Evolutionary conservation across 2,888 invertebrate genomes (phyloP), one percentile per base, ranked within the genome.

Genomic region (Isotomurus palustris): DNA sequence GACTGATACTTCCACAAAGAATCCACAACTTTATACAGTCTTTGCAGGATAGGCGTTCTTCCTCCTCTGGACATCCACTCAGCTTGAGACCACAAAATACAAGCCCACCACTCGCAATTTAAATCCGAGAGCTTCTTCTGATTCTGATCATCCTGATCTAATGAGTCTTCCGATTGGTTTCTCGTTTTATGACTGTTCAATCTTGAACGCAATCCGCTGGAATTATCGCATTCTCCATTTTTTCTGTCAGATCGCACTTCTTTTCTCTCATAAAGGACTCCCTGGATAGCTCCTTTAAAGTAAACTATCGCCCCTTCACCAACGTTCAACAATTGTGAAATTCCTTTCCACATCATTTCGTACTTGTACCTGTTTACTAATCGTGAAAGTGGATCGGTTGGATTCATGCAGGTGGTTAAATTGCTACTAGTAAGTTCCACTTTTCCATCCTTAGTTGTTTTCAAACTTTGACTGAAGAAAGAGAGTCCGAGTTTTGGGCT

Each of bases 31-130:
- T 59, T 62, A 48, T 63, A 66, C 14, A 70, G 57, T 27, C 66
- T 55, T 47, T 68, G 63, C 43, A 68, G 32, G 24, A 65, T 49
- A 10, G 63, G 63, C n/a, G 41, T 43, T 5, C 64, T 58, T 5
- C 62, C 57, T 14, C 61, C 60, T 60, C 66, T 52, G 17, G 52
- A 47, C 10, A 68, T 50, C 66, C 67, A 67, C 52, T 70, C 70
- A 10, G 64, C 60, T 53, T 70, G 67, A 22, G 66, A 56, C 70
- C 70, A 70, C 2, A 70, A 43, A 14, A 70, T 43, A 27, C 64
- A 63, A 14, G 66, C 61, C 68, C 68, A 70, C 64, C 66, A 70
- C 56, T 70, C 68, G 53, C 60, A 45, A 53, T 40, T 19, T 54
- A 49, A 47, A 41, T 61, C 60, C 41, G 51, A 14, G 36, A 38